phyloP scores from a whole-genome alignment of 1,140 invertebrate species.

The Drosophila erecta region DNA sequence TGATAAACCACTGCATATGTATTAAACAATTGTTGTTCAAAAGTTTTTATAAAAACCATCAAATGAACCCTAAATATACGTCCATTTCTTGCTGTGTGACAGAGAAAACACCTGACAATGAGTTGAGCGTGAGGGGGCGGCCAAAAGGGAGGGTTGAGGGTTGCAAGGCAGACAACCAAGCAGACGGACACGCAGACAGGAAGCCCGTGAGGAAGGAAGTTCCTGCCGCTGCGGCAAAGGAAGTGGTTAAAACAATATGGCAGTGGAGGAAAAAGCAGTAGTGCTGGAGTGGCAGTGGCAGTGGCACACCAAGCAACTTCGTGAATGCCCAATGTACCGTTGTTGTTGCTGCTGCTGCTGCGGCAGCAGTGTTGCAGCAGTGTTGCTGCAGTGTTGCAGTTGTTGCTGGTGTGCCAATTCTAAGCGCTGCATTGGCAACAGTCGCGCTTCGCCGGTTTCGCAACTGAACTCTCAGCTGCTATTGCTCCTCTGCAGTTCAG shows the following conservation, averaged over 20 bases:
- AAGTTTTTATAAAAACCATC: neutral
- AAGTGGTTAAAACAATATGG: constrained; percentile 75
- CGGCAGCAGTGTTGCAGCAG: constrained; percentile 1
- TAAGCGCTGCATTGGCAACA: constrained; percentile 81
- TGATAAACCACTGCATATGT: too few species aligned
- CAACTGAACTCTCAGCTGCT: constrained; percentile 58
- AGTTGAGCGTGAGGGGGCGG: constrained; percentile 13
- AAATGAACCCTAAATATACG: neutral
- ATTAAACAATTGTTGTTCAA: too few species aligned
- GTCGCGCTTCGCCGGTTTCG: constrained; percentile 82
- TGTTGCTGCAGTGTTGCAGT: constrained; percentile 12
- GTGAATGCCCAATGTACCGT: constrained; percentile 69
- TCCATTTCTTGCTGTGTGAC: constrained; percentile 8
- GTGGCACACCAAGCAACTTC: constrained; percentile 43
- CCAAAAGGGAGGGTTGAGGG: constrained; percentile 18
- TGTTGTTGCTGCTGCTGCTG: constrained; percentile 60
- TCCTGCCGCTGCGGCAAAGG: constrained; percentile 61
- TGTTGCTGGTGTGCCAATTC: constrained; percentile 75
- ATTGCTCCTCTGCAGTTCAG: constrained; percentile 36
- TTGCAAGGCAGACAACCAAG: constrained; percentile 9
- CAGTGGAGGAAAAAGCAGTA: constrained; percentile 22
- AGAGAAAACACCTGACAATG: constrained; percentile 51
- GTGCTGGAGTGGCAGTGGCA: constrained; percentile 9
- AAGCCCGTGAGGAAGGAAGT: constrained; percentile 54
- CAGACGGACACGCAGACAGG: constrained; percentile 37